phyloP scores from a whole-genome alignment of 1,140 invertebrate genomes.

The Coboldia fuscipes region DNA sequence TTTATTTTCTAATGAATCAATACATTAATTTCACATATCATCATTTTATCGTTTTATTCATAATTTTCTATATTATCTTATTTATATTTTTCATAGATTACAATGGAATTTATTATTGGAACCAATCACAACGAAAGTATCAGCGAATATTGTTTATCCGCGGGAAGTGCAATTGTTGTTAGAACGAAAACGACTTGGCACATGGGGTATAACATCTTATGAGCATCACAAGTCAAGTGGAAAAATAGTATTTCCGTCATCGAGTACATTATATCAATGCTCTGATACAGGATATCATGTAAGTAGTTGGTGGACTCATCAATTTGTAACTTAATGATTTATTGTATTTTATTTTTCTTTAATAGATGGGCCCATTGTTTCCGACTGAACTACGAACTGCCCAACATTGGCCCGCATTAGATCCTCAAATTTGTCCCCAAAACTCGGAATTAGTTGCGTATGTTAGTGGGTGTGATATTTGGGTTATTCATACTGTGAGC shows the following conservation, averaged over 20 bases:
- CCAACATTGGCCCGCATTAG: constrained; percentile 44
- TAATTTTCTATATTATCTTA: too few relatives aligned
- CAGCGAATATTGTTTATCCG: constrained; percentile 32
- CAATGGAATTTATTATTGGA: constrained; percentile 51
- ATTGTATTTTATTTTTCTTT: constrained; percentile 6
- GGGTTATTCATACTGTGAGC: constrained; percentile 57
- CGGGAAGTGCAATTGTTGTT: constrained; percentile 75
- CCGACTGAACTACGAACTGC: constrained; percentile 45
- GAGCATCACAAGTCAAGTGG: constrained; percentile 62
- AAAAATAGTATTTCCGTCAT: constrained; percentile 75
- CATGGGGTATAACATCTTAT: constrained; percentile 87
- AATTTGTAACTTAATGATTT: neutral
- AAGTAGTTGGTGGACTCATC: constrained; percentile 7
- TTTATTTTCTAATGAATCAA: too few relatives aligned
- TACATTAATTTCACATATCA: too few relatives aligned
- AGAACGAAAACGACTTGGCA: constrained; percentile 73
- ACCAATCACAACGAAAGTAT: constrained; percentile 41
- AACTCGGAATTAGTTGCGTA: constrained; percentile 74
- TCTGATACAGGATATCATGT: constrained; percentile 48
- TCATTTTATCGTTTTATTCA: too few relatives aligned
- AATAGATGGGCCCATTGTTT: constrained; percentile 41
- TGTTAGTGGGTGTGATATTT: constrained; percentile 77
- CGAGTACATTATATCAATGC: constrained; percentile 63
- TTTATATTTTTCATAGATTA: constrained; percentile 26
- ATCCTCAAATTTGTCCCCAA: constrained; percentile 78